Evolutionary conservation across 1,140 invertebrate genomes (phyloP).

Genomic region (Ceratosolen solmsi): DNA sequence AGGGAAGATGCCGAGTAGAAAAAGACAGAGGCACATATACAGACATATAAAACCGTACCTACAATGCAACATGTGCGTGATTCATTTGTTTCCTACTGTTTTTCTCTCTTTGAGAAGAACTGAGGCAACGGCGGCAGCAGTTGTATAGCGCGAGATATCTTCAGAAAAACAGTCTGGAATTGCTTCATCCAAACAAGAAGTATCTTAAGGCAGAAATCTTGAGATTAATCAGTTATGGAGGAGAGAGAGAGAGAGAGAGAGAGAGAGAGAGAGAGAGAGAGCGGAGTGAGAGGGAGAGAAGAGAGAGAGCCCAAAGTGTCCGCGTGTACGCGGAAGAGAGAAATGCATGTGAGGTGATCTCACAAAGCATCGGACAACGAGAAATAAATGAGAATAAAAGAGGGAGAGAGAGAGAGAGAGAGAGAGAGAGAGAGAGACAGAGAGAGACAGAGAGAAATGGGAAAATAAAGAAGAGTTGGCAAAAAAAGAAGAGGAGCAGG

Average conservation of each 20-base stretch:
- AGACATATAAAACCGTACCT: background rate
- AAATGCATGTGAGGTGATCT: slow-evolving; percentile 46
- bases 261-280: slow-evolving; percentile 52
- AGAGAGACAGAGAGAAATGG: slow-evolving; percentile 37
- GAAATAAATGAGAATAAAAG: slow-evolving; percentile 51
- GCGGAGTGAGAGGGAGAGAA: too few species aligned
- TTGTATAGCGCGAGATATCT: slow-evolving; percentile 25
- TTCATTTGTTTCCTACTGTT: background rate
- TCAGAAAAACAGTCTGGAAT: slow-evolving; percentile 66
- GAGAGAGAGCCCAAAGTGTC: slow-evolving; percentile 55
- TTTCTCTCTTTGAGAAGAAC: background rate
- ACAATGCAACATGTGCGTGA: background rate
- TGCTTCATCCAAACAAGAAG: slow-evolving; percentile 69
- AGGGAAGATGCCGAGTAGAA: background rate
- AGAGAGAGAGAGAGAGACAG: too few species aligned
- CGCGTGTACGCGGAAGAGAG: background rate
- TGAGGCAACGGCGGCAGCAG: background rate
- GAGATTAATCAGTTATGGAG: slow-evolving; percentile 65
- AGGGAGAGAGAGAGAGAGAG: background rate
- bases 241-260: slow-evolving; percentile 49
- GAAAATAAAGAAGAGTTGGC: slow-evolving; percentile 49
- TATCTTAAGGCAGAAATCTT: slow-evolving; percentile 63
- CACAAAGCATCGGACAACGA: slow-evolving; percentile 35
- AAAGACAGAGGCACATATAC: background rate
- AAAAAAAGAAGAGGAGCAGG: slow-evolving; percentile 55